A percentile compares a stretch with the other conserved stretches of the same genome.
phyloP scores from a whole-genome alignment of 2,113 vertebrate species.

The Prionailurus bengalensis region DNA sequence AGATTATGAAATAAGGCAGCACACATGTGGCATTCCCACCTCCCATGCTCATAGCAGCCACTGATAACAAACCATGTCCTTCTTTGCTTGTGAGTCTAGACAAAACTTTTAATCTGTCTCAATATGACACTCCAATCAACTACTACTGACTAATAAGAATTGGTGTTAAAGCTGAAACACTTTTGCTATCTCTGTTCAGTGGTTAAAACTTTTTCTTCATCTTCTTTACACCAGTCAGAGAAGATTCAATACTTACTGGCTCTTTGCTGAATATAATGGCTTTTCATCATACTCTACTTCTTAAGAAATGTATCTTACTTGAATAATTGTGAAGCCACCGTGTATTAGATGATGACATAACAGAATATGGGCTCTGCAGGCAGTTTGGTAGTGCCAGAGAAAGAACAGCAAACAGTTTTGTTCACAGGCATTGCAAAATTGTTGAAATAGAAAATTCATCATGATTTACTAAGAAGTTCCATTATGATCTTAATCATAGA shows the following conservation, averaged over 20 bases:
- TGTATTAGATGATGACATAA: not conserved
- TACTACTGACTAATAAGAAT: not conserved
- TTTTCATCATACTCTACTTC: constrained; percentile 20
- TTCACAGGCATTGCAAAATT: not conserved
- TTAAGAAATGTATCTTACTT: not conserved
- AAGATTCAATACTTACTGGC: not conserved
- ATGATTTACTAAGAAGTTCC: not conserved
- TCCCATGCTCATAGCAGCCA: not conserved
- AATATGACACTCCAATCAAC: not conserved
- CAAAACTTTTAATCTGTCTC: not conserved
- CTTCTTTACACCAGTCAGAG: not conserved
- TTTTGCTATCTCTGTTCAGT: not conserved
- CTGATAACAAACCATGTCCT: not conserved
- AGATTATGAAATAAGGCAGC: not conserved
- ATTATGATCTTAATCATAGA: not conserved
- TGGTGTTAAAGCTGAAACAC: not conserved
- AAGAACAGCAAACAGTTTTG: not conserved
- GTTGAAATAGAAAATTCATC: constrained; percentile 23
- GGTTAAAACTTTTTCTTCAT: not conserved
- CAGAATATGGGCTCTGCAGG: not conserved
- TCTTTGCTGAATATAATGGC: not conserved
- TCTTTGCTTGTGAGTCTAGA: not conserved
- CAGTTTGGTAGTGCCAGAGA: not conserved
- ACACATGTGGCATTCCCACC: fast-evolving
- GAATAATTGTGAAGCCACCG: not conserved